Conservation (phyloP, 2,888 invertebrate species). For the Scelioninae gen. 2 region DNA sequence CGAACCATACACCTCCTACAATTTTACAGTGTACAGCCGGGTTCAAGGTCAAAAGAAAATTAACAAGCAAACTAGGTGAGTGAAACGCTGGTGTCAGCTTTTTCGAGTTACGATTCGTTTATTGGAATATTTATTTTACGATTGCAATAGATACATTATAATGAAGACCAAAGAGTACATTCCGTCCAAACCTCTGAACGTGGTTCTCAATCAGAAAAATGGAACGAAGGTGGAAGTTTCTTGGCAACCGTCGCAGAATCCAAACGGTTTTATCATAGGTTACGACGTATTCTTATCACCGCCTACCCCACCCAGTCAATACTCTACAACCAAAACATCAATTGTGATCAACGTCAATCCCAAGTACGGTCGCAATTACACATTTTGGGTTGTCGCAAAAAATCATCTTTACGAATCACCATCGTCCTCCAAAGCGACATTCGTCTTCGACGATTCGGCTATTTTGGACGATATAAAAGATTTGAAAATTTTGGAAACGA, state of each 20-base stretch:
- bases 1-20: slow-evolving; percentile 85
- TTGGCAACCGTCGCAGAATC: slow-evolving; percentile 82
- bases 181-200: slow-evolving; percentile 82
- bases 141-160: slow-evolving; percentile 24
- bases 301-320: slow-evolving; percentile 78
- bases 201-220: slow-evolving; percentile 81
- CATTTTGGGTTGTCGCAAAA: slow-evolving; percentile 85
- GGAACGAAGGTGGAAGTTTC: slow-evolving; percentile 78
- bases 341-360: slow-evolving; percentile 78
- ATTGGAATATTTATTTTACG: too few relatives aligned
- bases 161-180: slow-evolving; percentile 83
- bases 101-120: too few relatives aligned
- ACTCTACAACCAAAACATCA: slow-evolving; percentile 73
- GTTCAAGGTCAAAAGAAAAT: slow-evolving; percentile 77
- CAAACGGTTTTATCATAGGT: slow-evolving; percentile 80
- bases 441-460: slow-evolving; percentile 81
- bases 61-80: slow-evolving; percentile 78
- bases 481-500: slow-evolving; percentile 75
- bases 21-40: slow-evolving; percentile 85
- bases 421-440: slow-evolving; percentile 78
- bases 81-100: not conserved
- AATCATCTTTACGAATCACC: slow-evolving; percentile 80
- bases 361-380: slow-evolving; percentile 79
- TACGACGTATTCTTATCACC: slow-evolving; percentile 83
- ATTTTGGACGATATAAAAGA: slow-evolving; percentile 80